Base-by-base conservation (phyloP, 2,888 invertebrate species). In the Notodonta dromedarius region DNA sequence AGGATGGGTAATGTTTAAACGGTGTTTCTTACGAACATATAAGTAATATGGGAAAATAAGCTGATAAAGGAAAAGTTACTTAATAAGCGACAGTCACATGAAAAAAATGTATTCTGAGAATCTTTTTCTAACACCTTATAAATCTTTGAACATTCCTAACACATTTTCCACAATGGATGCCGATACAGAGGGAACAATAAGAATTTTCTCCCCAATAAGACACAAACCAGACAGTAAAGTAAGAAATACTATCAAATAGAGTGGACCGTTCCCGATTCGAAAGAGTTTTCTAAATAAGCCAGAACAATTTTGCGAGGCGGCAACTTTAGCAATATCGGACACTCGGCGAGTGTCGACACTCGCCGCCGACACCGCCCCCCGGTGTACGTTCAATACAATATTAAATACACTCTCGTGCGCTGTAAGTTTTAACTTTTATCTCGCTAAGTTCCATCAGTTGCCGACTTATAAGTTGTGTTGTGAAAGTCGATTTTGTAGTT, bases 271-370 rank as follows among this genome's bases (percentile, higher is more conserved):
- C 56, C 66, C 60, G 51, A 70, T 70, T 62, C 60, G 74, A 74
- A 74, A 74, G 73, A 75, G 66, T 74, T 78, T 75, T 68, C 70
- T 73, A 73, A 72, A 74, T 70, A 77, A 75, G 64, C 71, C 60
- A 62, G 59, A 69, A 73, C 69, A 64, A 69, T 67, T 75, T 69
- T 62, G 65, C 68, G 71, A 69, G 70, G 66, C 69, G 63, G 59
- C 66, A 83, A 83, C 74, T 83, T 82, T 74, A 57, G 74, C 75
- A 80, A 82, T 82, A 79, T 76, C 72, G 75, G 68, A 71, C 72
- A 77, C 73, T 76, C 64, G 59, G 62, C 63, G 60, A 73, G 65
- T 71, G 71, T 72, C 67, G 70, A 65, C 66, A 60, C 61, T 60
- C 59, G 60, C 61, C 54, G 63, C 67, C 63, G 71, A 74, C 73